Conservation (phyloP, 2,888 invertebrate species). For the Sinelater perroti region DNA sequence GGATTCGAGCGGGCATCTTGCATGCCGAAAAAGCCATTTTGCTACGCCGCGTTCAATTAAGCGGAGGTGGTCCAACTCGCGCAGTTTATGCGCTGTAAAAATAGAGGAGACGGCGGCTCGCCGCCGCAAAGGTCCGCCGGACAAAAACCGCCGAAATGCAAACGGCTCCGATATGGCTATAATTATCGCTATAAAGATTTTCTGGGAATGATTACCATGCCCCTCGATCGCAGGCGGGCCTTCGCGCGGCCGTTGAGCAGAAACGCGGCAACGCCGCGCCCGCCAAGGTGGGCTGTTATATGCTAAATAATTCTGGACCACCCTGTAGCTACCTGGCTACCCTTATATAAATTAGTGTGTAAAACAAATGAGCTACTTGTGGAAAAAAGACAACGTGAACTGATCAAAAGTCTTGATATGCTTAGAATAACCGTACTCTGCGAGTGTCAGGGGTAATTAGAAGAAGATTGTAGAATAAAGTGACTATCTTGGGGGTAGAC, state of each 20-base stretch:
- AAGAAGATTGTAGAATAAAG: too few relatives aligned
- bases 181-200: slow-evolving; percentile 12
- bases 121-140: background rate
- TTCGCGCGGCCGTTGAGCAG: too few relatives aligned
- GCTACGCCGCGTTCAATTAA: slow-evolving; percentile 1
- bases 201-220: slow-evolving; percentile 10
- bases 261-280: too few relatives aligned
- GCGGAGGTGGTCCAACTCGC: background rate
- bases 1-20: background rate
- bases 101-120: slow-evolving; percentile 3
- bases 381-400: slow-evolving; percentile 22
- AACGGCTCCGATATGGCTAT: slow-evolving; percentile 9
- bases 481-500: too few relatives aligned
- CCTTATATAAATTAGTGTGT: background rate
- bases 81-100: background rate
- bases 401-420: too few relatives aligned
- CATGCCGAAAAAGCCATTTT: slow-evolving; percentile 3
- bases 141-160: slow-evolving; percentile 8
- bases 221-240: background rate
- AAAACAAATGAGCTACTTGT: slow-evolving; percentile 25
- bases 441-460: too few relatives aligned
- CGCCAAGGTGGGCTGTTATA: too few relatives aligned
- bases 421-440: too few relatives aligned
- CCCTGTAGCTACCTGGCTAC: background rate
- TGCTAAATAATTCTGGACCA: too few relatives aligned